phyloP scores from a whole-genome alignment of 2,797 vertebrate species.

The Girardinus metallicus region DNA sequence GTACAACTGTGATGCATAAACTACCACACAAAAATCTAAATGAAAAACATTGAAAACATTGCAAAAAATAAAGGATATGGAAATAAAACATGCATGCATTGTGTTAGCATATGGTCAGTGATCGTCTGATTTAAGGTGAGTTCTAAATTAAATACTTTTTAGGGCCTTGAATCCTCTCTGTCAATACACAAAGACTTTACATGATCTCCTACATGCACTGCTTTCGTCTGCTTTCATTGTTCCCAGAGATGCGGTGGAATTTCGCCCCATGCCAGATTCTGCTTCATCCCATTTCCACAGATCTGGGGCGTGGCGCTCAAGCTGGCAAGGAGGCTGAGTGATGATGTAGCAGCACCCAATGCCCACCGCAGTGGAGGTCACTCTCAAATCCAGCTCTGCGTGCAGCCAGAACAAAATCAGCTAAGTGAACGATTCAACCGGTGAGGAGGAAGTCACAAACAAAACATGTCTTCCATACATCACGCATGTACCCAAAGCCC shows the following conservation, averaged over 20 bases:
- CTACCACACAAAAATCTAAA: neutral
- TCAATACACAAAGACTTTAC: neutral
- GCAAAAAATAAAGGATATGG: neutral
- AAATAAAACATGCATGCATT: neutral
- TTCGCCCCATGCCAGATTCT: constrained; percentile 80
- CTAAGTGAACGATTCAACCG: constrained; percentile 44
- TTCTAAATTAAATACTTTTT: neutral
- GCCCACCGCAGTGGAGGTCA: constrained; percentile 55
- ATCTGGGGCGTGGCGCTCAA: constrained; percentile 80
- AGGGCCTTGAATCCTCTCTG: neutral
- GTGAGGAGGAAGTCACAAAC: constrained; percentile 34
- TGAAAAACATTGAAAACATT: neutral
- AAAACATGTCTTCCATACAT: constrained; percentile 51
- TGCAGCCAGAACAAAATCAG: constrained; percentile 22
- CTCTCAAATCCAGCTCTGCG: constrained; percentile 41
- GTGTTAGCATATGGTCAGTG: neutral
- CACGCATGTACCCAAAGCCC: constrained; percentile 11
- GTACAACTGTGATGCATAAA: neutral
- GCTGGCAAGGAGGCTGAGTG: constrained; percentile 46
- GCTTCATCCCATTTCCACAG: constrained; percentile 80
- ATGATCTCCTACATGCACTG: neutral
- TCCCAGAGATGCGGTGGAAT: constrained; percentile 94
- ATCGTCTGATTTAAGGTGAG: neutral
- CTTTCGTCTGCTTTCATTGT: constrained; percentile 52
- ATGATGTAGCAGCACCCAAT: constrained; percentile 52